Evolutionary conservation across 2,888 invertebrate genomes (phyloP).

Genomic region (Merodon equestris): DNA sequence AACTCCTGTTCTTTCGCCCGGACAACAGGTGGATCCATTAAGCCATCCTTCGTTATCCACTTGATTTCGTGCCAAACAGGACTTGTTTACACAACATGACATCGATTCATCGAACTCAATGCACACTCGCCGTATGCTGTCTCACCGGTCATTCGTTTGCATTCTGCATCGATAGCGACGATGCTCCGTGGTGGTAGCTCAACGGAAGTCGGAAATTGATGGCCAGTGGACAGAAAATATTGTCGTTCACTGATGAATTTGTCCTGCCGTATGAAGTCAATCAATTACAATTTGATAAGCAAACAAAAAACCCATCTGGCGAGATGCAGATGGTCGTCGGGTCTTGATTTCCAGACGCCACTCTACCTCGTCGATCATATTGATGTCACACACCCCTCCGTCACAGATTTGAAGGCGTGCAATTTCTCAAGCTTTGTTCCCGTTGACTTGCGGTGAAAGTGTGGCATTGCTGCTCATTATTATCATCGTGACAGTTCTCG

Average conservation of each 20-base stretch:
- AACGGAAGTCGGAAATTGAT: conserved; percentile 65
- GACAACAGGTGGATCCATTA: conserved; percentile 65
- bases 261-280: conserved; percentile 51
- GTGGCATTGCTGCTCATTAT: conserved; percentile 61
- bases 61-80: conserved; percentile 26
- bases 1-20: conserved; percentile 9
- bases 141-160: too few species aligned
- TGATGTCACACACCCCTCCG: too few species aligned
- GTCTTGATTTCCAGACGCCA: conserved; percentile 17
- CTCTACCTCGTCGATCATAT: background rate
- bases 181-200: conserved; percentile 30
- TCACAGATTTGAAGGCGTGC: background rate
- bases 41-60: conserved; percentile 24
- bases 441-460: conserved; percentile 41
- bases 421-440: conserved; percentile 53
- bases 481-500: conserved; percentile 73
- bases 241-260: conserved; percentile 61
- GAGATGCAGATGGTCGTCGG: conserved; percentile 33
- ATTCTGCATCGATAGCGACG: conserved; percentile 54
- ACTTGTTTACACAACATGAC: conserved; percentile 69
- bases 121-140: conserved; percentile 44
- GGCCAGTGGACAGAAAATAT: conserved; percentile 56
- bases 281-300: conserved; percentile 68
- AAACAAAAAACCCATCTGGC: conserved; percentile 42
- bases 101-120: conserved; percentile 64